phyloP scores from a whole-genome alignment of 2,113 vertebrate species.

The Mus spicilegus region DNA sequence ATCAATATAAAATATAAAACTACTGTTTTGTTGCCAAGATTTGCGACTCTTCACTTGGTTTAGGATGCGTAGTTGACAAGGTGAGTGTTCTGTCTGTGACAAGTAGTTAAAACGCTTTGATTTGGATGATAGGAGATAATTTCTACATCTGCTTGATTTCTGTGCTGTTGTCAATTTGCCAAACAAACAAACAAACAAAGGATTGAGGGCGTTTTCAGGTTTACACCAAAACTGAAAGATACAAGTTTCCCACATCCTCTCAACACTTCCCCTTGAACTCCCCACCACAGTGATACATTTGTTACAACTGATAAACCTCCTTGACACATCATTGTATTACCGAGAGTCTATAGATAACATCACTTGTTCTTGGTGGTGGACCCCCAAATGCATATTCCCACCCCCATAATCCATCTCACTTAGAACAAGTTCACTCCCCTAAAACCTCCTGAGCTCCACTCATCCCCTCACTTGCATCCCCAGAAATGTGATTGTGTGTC shows the following conservation, averaged over 20 bases:
- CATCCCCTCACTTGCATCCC: neutral
- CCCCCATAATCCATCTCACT: neutral
- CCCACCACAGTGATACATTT: neutral
- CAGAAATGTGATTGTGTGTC: neutral
- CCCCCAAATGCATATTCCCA: neutral
- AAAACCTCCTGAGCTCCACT: neutral
- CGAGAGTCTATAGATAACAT: no score
- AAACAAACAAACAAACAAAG: neutral
- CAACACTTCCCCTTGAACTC: no score
- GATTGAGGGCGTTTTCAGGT: neutral
- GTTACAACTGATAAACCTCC: neutral
- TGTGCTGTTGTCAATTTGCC: neutral
- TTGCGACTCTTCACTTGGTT: slow-evolving; percentile 9
- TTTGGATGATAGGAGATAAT: neutral
- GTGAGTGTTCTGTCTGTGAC: neutral
- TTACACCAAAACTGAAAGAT: neutral
- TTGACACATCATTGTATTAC: neutral
- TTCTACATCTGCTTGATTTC: neutral
- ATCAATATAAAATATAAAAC: neutral
- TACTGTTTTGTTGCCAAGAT: slow-evolving; percentile 16
- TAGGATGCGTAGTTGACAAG: neutral
- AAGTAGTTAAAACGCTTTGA: neutral
- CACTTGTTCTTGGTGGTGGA: neutral
- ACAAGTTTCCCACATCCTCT: neutral
- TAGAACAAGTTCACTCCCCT: neutral